A percentile compares a stretch with the other conserved stretches of the same genome.
phyloP scores from a whole-genome alignment of 2,888 invertebrate species.

The Pheosia tremula region DNA sequence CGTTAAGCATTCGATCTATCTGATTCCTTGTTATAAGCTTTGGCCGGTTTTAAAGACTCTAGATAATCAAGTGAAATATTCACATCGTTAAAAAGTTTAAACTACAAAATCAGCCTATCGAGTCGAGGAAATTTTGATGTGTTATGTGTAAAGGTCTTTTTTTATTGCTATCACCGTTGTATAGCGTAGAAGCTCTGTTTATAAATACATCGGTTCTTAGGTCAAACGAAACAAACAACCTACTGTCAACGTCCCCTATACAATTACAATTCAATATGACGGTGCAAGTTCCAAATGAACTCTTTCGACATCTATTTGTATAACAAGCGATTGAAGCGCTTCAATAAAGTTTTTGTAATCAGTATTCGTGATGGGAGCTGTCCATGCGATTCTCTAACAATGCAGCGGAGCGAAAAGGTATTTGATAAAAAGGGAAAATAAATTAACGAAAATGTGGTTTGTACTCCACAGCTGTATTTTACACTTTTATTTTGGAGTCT shows the following conservation, averaged over 20 bases:
- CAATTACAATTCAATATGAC: slow-evolving; percentile 3
- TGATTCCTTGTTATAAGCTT: too few relatives aligned
- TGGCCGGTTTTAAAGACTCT: too few relatives aligned
- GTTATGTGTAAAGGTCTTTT: too few relatives aligned
- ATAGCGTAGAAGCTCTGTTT: neutral
- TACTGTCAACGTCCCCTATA: neutral
- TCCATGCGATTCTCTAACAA: slow-evolving; percentile 2
- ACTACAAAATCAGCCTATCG: too few relatives aligned
- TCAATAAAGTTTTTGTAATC: slow-evolving; percentile 6
- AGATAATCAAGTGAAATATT: too few relatives aligned
- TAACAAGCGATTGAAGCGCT: slow-evolving; percentile 1
- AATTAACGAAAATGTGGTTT: neutral
- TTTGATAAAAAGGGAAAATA: slow-evolving; percentile 2
- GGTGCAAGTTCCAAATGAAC: neutral
- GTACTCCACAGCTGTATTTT: neutral
- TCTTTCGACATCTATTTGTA: slow-evolving; percentile 6
- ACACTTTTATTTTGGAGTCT: too few relatives aligned
- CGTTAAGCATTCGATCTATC: too few relatives aligned
- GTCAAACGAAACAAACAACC: neutral
- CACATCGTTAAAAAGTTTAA: too few relatives aligned
- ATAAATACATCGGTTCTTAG: neutral
- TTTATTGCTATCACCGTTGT: neutral
- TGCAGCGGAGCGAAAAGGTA: slow-evolving; percentile 3
- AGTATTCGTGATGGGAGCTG: neutral
- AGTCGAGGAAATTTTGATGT: too few relatives aligned